Base-by-base conservation (phyloP, 2,888 invertebrate species). In the Calliphora vomitoria region DNA sequence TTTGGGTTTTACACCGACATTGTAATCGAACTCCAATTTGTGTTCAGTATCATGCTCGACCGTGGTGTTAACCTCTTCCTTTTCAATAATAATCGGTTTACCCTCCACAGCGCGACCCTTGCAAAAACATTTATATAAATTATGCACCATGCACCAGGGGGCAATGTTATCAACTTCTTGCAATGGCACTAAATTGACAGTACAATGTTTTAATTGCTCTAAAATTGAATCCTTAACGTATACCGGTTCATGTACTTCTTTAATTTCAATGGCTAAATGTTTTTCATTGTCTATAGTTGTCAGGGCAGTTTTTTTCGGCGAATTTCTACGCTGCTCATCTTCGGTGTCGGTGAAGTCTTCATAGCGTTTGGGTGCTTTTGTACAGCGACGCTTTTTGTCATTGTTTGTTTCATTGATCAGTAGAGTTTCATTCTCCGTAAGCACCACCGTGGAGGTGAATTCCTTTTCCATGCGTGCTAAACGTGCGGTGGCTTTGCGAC, bases 381-480 rank as follows among this genome's bases (percentile, higher is more conserved):
- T 94, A 89, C 94, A 94, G 89, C 96, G 95, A 75, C 95, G 93
- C 76, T 93, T 93, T 60, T 92, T 94, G 90, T 91, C 93, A 74
- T 94, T 93, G 88, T 94, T 93, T 44, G 93, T 93, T 82, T 94
- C 94, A 86, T 96, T 96, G 41, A 96, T 94, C 10, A 96, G 92
- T 89, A 96, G 95, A 71, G 95, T 95, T 92, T 95, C 95, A 90
- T 96, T 95, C 38, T 95, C 95, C 11, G 95, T 95, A 60, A 96
- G 93, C 79, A 96, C 95, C 35, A 96, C 95, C 5, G 96, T 96
- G 90, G 96, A 96, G 18, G 95, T 96, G 92, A 96, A 96, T 90
- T 96, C 96, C 91, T 95, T 95, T 92, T 96, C 96, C 90, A 95
- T 95, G 92, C 95, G 96, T 0, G 96, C 95, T 86, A 96, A 93